Percentiles rank a stretch among this genome's conserved stretches.
phyloP scores from a whole-genome alignment of 2,797 vertebrate genomes.

The Threskiornis aethiopicus region DNA sequence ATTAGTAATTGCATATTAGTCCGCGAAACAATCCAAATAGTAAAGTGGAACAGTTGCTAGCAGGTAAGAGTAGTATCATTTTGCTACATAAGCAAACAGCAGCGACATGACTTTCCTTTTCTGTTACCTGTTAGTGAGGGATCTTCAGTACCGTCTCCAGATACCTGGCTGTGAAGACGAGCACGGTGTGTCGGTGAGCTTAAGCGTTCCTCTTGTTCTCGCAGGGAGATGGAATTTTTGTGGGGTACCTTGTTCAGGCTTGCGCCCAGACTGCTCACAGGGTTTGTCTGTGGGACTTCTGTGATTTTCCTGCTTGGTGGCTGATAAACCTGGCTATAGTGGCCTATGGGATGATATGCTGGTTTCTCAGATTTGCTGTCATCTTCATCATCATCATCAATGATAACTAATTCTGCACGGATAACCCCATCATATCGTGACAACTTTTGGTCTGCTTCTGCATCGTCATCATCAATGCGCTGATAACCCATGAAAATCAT shows the following conservation, averaged over 20 bases:
- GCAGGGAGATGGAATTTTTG: conserved; percentile 77
- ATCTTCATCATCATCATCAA: conserved; percentile 76
- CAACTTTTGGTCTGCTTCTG: conserved; percentile 69
- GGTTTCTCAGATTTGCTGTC: conserved; percentile 65
- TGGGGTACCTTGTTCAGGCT: conserved; percentile 60
- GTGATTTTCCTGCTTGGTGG: conserved; percentile 61
- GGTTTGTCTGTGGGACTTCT: conserved; percentile 38
- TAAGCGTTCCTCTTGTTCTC: conserved; percentile 79
- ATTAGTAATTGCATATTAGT: conserved; percentile 7
- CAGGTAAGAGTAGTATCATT: neutral
- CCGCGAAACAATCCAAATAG: neutral
- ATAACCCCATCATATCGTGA: conserved; percentile 82
- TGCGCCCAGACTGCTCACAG: conserved; percentile 16
- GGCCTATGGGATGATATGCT: conserved; percentile 83
- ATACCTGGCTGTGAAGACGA: conserved; percentile 30
- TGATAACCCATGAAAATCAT: conserved; percentile 98
- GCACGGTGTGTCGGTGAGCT: conserved; percentile 58
- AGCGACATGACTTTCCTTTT: conserved; percentile 68
- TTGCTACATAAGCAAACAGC: conserved; percentile 78
- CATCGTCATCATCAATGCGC: conserved; percentile 78
- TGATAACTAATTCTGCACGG: conserved; percentile 88
- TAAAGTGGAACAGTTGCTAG: neutral
- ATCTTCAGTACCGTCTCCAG: conserved; percentile 72
- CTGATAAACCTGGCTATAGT: conserved; percentile 82
- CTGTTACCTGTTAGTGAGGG: conserved; percentile 80